These are phyloP conservation scores for Podarcis siculus DNA, from an alignment of 2,797 vertebrate genomes.

Conservation along the genomic window DNA sequence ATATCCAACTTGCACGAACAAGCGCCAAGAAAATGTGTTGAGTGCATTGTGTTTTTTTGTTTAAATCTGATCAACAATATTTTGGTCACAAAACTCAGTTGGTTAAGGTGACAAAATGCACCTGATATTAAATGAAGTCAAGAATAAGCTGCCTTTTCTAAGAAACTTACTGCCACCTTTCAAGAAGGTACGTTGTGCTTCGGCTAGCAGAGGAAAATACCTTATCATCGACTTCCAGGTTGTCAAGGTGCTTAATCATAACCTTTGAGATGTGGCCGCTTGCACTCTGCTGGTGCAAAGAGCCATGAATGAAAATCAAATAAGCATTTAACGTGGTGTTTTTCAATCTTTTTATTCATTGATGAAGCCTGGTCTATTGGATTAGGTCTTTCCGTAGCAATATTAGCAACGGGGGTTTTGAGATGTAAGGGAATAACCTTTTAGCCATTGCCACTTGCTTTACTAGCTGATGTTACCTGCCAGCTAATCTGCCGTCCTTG, in stretches of 20 bases:
- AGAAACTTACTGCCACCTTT: conserved; percentile 58
- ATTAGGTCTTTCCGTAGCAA: conserved; percentile 40
- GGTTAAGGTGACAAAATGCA: conserved; percentile 12
- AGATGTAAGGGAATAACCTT: conserved; percentile 35
- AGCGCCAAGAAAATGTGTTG: neutral
- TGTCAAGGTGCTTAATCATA: conserved; percentile 68
- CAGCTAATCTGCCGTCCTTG: conserved; percentile 28
- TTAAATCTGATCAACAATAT: conserved; percentile 18
- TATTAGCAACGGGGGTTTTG: conserved; percentile 30
- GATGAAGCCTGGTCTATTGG: conserved; percentile 38
- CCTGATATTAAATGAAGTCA: conserved; percentile 40
- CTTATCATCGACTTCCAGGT: conserved; percentile 66
- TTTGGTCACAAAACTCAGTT: neutral
- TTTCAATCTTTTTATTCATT: conserved; percentile 50
- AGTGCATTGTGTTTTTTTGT: neutral
- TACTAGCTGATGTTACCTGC: conserved; percentile 42
- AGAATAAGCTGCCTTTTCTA: conserved; percentile 21
- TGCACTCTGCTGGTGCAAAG: conserved; percentile 45
- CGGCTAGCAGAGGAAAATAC: conserved; percentile 62
- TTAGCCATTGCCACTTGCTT: conserved; percentile 34
- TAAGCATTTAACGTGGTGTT: conserved; percentile 42
- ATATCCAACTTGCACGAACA: neutral
- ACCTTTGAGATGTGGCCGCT: conserved; percentile 56
- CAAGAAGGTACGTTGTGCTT: conserved; percentile 50
- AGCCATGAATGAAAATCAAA: conserved; percentile 56